Percentiles rank a stretch among this genome's conserved stretches.
These are phyloP conservation scores for Rhineura floridana DNA, from an alignment of 2,113 vertebrate genomes.

Conservation along the genomic window DNA sequence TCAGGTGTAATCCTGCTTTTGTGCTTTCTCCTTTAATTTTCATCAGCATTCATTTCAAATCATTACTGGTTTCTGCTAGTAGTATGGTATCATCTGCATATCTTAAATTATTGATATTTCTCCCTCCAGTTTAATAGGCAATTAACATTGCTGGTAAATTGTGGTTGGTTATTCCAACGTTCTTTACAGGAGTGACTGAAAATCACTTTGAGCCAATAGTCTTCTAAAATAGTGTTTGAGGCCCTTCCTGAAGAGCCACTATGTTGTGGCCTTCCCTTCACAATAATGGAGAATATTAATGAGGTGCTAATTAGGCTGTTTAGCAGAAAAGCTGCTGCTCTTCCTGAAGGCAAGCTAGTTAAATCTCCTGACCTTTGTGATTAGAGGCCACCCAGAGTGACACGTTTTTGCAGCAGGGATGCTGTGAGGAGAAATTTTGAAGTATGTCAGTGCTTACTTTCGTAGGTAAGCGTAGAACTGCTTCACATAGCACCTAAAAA, in stretches of 20 bases:
- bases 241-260: not conserved
- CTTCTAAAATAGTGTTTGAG: not conserved
- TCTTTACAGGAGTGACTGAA: not conserved
- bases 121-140: no score
- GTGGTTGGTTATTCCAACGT: not conserved
- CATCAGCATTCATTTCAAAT: no score
- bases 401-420: not conserved
- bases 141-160: not conserved
- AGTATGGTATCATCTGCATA: no score
- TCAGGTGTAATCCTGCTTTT: no score
- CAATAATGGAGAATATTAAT: constrained; percentile 14
- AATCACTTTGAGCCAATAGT: not conserved
- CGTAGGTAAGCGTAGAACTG: not conserved
- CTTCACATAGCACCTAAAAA: not conserved
- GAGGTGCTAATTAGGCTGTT: constrained; percentile 26
- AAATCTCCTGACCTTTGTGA: constrained; percentile 8
- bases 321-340: not conserved
- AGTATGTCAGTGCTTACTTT: not conserved
- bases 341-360: constrained; percentile 12
- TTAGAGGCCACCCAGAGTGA: not conserved
- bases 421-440: not conserved
- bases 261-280: not conserved
- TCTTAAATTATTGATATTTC: no score
- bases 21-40: no score
- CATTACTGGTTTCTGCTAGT: no score